These are phyloP conservation scores for Knipowitschia caucasica DNA, from an alignment of 2,797 vertebrate species.

Conservation along the genomic window DNA sequence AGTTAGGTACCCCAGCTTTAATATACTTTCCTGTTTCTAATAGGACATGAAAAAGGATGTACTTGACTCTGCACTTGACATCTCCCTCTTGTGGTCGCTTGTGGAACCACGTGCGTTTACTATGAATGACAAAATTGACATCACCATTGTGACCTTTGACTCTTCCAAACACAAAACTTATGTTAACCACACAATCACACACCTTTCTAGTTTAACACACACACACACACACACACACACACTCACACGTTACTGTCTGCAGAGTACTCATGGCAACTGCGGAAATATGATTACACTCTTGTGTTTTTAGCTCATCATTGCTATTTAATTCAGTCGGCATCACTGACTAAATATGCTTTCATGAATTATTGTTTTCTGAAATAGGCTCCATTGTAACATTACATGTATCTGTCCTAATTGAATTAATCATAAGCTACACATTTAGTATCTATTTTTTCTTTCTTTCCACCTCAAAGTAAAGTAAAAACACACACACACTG, in stretches of 20 bases:
- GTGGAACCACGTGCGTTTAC: slow-evolving; percentile 15
- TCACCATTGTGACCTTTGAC: background rate
- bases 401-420: no score
- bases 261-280: slow-evolving; percentile 65
- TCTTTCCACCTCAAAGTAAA: no score
- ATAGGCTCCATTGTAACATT: no score
- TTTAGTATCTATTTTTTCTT: no score
- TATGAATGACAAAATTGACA: background rate
- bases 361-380: no score
- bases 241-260: slow-evolving; percentile 9
- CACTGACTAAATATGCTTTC: no score
- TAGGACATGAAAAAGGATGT: background rate
- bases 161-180: background rate
- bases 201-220: background rate
- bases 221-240: slow-evolving; percentile 6
- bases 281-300: slow-evolving; percentile 22
- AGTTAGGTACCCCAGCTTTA: background rate
- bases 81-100: slow-evolving; percentile 57
- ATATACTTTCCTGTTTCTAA: background rate
- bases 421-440: no score
- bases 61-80: slow-evolving; percentile 22
- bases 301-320: no score
- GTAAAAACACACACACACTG: no score
- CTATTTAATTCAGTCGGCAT: no score
- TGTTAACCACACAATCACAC: slow-evolving; percentile 11